These are phyloP conservation scores for Cyphomyrus discorhynchus DNA, from an alignment of 2,113 vertebrate genomes.

Conservation along the genomic window DNA sequence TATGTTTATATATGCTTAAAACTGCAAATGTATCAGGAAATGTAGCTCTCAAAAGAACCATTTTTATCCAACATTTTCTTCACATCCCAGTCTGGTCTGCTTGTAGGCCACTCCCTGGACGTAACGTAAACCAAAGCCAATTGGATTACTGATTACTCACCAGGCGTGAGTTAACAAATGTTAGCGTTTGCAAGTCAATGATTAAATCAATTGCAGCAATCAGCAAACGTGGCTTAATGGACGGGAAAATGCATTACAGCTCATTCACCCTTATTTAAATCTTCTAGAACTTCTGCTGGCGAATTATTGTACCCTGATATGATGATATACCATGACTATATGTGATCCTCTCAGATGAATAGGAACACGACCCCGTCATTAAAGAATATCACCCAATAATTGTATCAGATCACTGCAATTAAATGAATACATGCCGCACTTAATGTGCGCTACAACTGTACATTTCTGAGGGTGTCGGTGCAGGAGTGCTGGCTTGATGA, in stretches of 20 bases:
- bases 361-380: background rate
- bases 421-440: background rate
- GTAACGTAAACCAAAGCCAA: constrained; percentile 40
- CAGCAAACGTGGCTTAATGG: constrained; percentile 28
- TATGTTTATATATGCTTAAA: background rate
- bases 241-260: constrained; percentile 32
- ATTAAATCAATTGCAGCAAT: constrained; percentile 46
- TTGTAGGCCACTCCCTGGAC: background rate
- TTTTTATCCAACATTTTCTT: background rate
- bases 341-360: background rate
- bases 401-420: background rate
- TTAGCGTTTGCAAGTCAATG: constrained; percentile 36
- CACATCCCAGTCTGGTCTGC: background rate
- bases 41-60: background rate
- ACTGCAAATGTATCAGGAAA: background rate
- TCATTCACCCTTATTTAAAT: constrained; percentile 26
- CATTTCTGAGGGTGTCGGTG: background rate
- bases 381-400: background rate
- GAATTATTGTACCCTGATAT: background rate
- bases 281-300: constrained; percentile 10
- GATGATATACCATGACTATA: background rate
- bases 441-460: background rate
- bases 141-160: constrained; percentile 37
- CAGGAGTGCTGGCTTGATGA: background rate
- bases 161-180: constrained; percentile 39